Evolutionary conservation across 2,888 invertebrate species (phyloP).

Genomic region (Phengaris alcon): DNA sequence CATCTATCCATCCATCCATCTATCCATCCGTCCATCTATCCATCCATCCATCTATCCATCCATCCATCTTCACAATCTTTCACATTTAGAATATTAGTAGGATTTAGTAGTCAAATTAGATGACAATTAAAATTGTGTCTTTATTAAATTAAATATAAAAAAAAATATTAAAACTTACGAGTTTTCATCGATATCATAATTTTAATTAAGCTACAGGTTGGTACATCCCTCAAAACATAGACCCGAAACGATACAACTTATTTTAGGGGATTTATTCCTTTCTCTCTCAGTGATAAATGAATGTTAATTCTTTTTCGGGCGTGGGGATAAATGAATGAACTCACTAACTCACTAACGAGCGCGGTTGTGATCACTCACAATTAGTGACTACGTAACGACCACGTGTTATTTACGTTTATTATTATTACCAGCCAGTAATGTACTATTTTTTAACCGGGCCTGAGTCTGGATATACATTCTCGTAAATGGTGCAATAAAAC

Average conservation of each 20-base stretch:
- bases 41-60: no score
- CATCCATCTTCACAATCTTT: no score
- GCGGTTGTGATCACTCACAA: slow-evolving; percentile 24
- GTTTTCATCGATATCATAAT: not conserved
- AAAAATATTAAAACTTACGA: not conserved
- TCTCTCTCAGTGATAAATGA: slow-evolving; percentile 19
- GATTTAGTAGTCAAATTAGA: no score
- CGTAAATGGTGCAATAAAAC: not conserved
- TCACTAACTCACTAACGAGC: slow-evolving; percentile 24
- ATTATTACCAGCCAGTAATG: slow-evolving; percentile 18
- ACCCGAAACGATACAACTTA: slow-evolving; percentile 17
- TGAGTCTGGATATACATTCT: not conserved
- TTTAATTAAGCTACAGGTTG: not conserved
- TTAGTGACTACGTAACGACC: slow-evolving; percentile 26
- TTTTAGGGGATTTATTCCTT: slow-evolving; percentile 24
- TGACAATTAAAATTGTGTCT: no score
- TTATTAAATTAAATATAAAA: no score
- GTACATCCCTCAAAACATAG: not conserved
- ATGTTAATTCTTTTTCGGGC: slow-evolving; percentile 27
- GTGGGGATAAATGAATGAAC: slow-evolving; percentile 21
- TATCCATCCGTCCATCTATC: no score
- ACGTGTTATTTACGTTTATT: slow-evolving; percentile 26
- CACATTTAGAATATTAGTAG: no score
- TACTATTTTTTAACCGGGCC: slow-evolving; percentile 6
- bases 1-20: no score